These are phyloP conservation scores for Drepana arcuata DNA, from an alignment of 1,140 invertebrate species.

Conservation along the genomic window DNA sequence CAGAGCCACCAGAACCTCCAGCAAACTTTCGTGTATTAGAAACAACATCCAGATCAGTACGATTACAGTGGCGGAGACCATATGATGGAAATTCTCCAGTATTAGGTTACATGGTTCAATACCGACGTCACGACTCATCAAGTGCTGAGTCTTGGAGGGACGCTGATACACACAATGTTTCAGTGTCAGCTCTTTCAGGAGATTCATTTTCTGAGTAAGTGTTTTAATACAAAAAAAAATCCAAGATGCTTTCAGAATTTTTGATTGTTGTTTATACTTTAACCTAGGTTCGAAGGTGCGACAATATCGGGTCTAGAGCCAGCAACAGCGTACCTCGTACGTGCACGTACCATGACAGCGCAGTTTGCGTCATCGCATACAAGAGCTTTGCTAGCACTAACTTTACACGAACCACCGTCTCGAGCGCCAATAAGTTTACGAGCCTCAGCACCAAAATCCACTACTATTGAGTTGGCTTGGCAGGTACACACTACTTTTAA, in stretches of 20 bases:
- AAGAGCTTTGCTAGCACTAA: constrained; percentile 47
- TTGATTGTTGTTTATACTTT: no score
- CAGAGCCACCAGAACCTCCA: constrained; percentile 83
- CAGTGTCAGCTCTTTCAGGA: constrained; percentile 35
- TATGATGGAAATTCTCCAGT: constrained; percentile 88
- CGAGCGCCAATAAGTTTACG: constrained; percentile 43
- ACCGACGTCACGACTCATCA: constrained; percentile 57
- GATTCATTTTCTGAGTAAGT: constrained; percentile 55
- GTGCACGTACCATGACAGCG: constrained; percentile 67
- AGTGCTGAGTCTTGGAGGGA: constrained; percentile 56
- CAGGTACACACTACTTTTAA: no score
- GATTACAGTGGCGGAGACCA: constrained; percentile 81
- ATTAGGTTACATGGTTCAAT: constrained; percentile 83
- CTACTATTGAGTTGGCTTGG: constrained; percentile 53
- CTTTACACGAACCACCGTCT: constrained; percentile 52
- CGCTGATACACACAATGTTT: constrained; percentile 56
- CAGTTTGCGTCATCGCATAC: constrained; percentile 60
- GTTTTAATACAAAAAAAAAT: no score
- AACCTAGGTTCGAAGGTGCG: constrained; percentile 56
- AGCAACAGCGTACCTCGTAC: constrained; percentile 83
- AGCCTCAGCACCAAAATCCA: constrained; percentile 38
- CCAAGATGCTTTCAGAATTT: no score
- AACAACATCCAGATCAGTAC: constrained; percentile 79
- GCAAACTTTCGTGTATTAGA: constrained; percentile 77
- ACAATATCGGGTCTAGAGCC: constrained; percentile 78